Base-by-base conservation (phyloP, 2,888 invertebrate genomes). In the Carterocephalus palaemon region DNA sequence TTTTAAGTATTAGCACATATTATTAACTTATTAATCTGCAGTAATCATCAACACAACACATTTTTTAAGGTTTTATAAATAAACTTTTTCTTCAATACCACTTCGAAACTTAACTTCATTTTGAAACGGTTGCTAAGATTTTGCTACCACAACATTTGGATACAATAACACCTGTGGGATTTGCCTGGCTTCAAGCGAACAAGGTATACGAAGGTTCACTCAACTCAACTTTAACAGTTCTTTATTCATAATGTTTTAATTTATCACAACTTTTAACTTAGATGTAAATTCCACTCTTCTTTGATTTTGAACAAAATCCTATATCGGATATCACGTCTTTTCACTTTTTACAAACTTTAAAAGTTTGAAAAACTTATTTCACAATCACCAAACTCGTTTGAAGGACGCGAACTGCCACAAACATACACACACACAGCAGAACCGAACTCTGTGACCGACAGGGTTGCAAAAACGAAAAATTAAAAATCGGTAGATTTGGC, bases 121-220 rank as follows among this genome's bases (percentile, higher is more conserved):
- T 61, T 57, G 39, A 46, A 54, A 49, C 59, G 66, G 86, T 88
- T 87, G 85, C 85, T 82, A 86, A 73, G 86, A 67, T 74, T 75
- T 60, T 63, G 56, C 57, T 60, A 53, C 51, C 86, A 88, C 86
- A 88, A 87, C 87, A 85, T 70, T 67, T 60, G 50, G 45, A 49
- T 52, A 53, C 49, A 62, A 48, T 62, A 51, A 70, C 80, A 84
- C 83, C 80, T 81, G 83, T 83, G 73, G 79, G 75, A 81, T 75
- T 75, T 59, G 62, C 64, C 69, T 53, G 59, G 64, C 64, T 69
- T 64, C 47, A 57, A 54, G 57, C 56, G 55, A 55, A 50, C 64
- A 66, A 73, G 65, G 65, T 67, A n/a, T n/a, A 68, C 48, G 58
- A 60, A 78, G 80, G 84, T 84, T 84, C 82, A 85, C 79, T 84